Evolutionary conservation across 2,888 invertebrate genomes (phyloP).

Genomic region (Netelia inedita): DNA sequence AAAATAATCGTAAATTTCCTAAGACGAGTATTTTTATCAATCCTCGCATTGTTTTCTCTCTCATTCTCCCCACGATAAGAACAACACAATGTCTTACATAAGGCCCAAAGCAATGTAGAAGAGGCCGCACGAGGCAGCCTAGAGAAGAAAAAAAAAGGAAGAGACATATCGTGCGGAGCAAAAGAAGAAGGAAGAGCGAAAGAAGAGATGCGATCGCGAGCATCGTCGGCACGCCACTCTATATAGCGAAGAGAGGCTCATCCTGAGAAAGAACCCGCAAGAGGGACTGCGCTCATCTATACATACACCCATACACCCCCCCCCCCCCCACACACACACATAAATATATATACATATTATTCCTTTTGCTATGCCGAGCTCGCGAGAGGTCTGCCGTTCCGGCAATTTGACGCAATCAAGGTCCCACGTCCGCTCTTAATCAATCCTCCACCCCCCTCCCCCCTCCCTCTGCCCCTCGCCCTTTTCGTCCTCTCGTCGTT

Average conservation of each 20-base stretch:
- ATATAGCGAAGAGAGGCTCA: not conserved
- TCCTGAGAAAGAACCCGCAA: slow-evolving; percentile 17
- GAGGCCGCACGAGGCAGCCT: not conserved
- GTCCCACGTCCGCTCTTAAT: slow-evolving; percentile 73
- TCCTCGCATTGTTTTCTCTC: not conserved
- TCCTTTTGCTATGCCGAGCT: slow-evolving; percentile 53
- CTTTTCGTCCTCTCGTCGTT: slow-evolving; percentile 72
- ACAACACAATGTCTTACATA: slow-evolving; percentile 46
- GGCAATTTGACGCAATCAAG: slow-evolving; percentile 78
- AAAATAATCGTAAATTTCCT: too few species aligned
- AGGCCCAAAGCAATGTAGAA: slow-evolving; percentile 35
- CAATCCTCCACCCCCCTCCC: slow-evolving; percentile 62
- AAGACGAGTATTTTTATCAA: too few species aligned
- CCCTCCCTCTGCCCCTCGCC: slow-evolving; percentile 75
- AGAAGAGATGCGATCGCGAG: slow-evolving; percentile 46
- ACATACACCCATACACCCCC: not conserved
- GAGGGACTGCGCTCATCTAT: not conserved
- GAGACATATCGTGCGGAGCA: slow-evolving; percentile 17
- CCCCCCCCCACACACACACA: not conserved
- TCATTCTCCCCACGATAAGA: slow-evolving; percentile 14
- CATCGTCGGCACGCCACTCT: slow-evolving; percentile 9
- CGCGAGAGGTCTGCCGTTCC: slow-evolving; percentile 72
- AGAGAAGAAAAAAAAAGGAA: slow-evolving; percentile 21
- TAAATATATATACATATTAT: not conserved
- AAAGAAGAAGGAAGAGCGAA: slow-evolving; percentile 39